Evolutionary conservation across 2,113 vertebrate genomes (phyloP), one percentile per base, ranked within the genome.

Genomic region (Copsychus sechellarum): DNA sequence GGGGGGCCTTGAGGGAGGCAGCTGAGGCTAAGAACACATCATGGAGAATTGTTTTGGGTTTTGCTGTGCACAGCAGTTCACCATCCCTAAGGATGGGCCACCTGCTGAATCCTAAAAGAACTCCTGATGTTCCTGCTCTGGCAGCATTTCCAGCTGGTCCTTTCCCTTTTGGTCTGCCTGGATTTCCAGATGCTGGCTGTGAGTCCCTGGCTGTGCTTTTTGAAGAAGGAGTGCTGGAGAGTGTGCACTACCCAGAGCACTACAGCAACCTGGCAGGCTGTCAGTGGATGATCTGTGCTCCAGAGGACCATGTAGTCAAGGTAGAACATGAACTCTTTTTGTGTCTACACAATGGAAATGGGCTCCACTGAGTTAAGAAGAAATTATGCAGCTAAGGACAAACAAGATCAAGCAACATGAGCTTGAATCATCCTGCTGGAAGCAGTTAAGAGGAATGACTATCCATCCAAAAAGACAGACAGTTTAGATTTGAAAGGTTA

Each of bases 211-310:
- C 98, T 57, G 90, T 98, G 45, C 96, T 98, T 43, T 97, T 97
- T 86, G 95, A 98, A 86, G 97, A 98, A 92, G 97, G 96, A 60
- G 50, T 83, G 36, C 66, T 99, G 50, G 97, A 98, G 86, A 98
- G 97, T 57, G 95, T 97, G 91, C 93, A 97, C 91, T 98, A 98
- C 86, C 98, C 99, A 47, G 93, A 97, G 65, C 71, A 53, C 86
- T 99, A 99, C 95, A 97, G 79, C 45, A 96, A 98, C 61, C 69
- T 96, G 95, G 97, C 97, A 34, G 38, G 89, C 47, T 98, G 98
- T 86, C 98, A 96, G 12, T 99, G 99, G 98, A 91, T 98, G 60
- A 93, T 99, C 90, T 97, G 98, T 53, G 98, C 98, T 26, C 98
- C 98, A 19, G 65, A 90, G 16, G 92, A 97, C 65, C 96, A 98